phyloP scores from a whole-genome alignment of 2,888 invertebrate species.

The Hemaris fuciformis region DNA sequence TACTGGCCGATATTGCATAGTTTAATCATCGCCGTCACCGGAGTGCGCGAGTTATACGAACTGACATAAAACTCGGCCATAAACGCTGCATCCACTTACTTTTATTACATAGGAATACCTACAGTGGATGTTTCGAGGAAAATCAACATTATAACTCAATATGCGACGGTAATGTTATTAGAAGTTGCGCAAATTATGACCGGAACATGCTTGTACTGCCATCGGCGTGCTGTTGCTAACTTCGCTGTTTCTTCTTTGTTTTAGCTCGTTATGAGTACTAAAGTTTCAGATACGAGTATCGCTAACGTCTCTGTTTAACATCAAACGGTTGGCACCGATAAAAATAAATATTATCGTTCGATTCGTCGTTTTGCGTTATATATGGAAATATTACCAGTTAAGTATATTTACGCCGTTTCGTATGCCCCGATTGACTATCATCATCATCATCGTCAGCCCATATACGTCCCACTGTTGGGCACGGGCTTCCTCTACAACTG shows the following conservation, averaged over 20 bases:
- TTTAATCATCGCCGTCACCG: conserved; percentile 57
- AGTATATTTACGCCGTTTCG: not conserved
- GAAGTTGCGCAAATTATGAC: not conserved
- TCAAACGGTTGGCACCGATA: not conserved
- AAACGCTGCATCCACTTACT: conserved; percentile 68
- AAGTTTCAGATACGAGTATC: not conserved
- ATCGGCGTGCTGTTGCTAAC: not conserved
- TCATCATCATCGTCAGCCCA: too few species aligned
- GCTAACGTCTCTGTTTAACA: not conserved
- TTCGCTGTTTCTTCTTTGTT: not conserved
- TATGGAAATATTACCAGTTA: not conserved
- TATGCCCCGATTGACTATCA: too few species aligned
- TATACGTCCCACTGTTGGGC: too few species aligned
- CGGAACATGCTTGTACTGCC: conserved; percentile 5
- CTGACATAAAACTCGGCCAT: conserved; percentile 58
- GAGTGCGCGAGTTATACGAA: conserved; percentile 56
- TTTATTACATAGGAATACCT: conserved; percentile 54
- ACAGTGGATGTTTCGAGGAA: conserved; percentile 40
- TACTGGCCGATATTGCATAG: conserved; percentile 45
- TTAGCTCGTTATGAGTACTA: conserved; percentile 5
- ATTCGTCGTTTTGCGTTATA: conserved; percentile 4
- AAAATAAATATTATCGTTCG: not conserved
- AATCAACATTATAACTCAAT: conserved; percentile 52
- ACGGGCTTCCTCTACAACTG: too few species aligned
- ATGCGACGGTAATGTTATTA: conserved; percentile 17